Conservation (phyloP, 1,140 invertebrate genomes). For the Diabrotica virgifera region DNA sequence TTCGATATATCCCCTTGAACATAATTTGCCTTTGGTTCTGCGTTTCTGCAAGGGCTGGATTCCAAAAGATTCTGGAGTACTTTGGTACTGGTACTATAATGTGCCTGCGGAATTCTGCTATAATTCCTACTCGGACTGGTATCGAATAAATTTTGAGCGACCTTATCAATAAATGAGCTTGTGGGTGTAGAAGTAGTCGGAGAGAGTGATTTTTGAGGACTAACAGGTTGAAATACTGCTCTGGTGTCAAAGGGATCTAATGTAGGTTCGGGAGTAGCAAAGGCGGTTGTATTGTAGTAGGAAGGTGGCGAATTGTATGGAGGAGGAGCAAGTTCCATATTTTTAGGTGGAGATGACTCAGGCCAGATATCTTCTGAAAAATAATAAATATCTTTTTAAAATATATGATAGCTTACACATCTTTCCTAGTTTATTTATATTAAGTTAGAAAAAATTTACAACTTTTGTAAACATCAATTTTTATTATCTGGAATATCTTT, state of each 20-base stretch:
- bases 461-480: too few relatives aligned
- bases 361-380: conserved; percentile 17
- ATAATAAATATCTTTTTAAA: conserved; percentile 10
- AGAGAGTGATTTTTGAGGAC: not conserved
- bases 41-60: not conserved
- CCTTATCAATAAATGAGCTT: not conserved
- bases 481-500: too few relatives aligned
- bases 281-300: conserved; percentile 46
- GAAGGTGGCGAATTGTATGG: conserved; percentile 53
- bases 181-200: not conserved
- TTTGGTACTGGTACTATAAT: conserved; percentile 4
- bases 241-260: conserved; percentile 64
- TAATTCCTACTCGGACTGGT: not conserved
- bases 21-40: conserved; percentile 15
- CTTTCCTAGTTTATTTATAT: too few relatives aligned
- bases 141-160: not conserved
- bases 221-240: conserved; percentile 25
- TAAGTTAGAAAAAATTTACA: too few relatives aligned
- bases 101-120: not conserved
- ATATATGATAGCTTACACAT: not conserved
- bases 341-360: conserved; percentile 21
- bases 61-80: not conserved
- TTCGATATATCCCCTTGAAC: conserved; percentile 35
- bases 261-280: conserved; percentile 11
- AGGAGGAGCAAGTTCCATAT: conserved; percentile 47